A percentile compares a stretch with the other conserved stretches of the same genome.
These are phyloP conservation scores for Phengaris arion DNA, from an alignment of 2,888 invertebrate genomes.

Conservation along the genomic window DNA sequence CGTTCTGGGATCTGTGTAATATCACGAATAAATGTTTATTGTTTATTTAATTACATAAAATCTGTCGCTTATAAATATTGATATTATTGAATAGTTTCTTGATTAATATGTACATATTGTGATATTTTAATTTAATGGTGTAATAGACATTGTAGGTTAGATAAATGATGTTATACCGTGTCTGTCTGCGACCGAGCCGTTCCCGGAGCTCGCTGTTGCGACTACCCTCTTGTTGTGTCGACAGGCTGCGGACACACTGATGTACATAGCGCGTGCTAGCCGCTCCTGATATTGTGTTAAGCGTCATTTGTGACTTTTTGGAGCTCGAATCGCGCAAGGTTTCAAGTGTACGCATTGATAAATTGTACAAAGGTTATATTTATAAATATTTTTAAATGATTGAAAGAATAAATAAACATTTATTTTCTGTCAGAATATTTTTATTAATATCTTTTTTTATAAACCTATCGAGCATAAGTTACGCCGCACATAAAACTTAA, in stretches of 20 bases:
- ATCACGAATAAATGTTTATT: slow-evolving; percentile 40
- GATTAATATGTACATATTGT: slow-evolving; percentile 77
- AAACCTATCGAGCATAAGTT: background rate
- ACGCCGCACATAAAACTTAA: background rate
- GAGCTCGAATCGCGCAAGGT: slow-evolving; percentile 29
- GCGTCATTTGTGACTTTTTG: slow-evolving; percentile 23
- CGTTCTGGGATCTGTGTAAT: slow-evolving; percentile 50
- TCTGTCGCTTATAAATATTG: slow-evolving; percentile 45
- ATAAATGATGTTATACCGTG: slow-evolving; percentile 53
- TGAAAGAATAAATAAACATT: slow-evolving; percentile 78
- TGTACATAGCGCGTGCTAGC: slow-evolving; percentile 37
- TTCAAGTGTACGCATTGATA: slow-evolving; percentile 60
- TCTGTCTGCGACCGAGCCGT: slow-evolving; percentile 56
- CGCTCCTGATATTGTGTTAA: slow-evolving; percentile 33
- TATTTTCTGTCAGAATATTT: slow-evolving; percentile 61
- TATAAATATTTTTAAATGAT: slow-evolving; percentile 75
- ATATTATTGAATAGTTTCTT: slow-evolving; percentile 67
- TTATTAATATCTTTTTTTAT: slow-evolving; percentile 30
- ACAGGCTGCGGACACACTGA: slow-evolving; percentile 16
- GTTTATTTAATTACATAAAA: slow-evolving; percentile 35
- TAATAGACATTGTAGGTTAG: slow-evolving; percentile 67
- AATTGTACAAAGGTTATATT: slow-evolving; percentile 78
- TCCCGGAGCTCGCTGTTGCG: slow-evolving; percentile 48
- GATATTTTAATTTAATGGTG: slow-evolving; percentile 77
- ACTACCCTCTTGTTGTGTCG: background rate